Base-by-base conservation (phyloP, 2,113 vertebrate genomes). In the Embiotoca jacksoni region DNA sequence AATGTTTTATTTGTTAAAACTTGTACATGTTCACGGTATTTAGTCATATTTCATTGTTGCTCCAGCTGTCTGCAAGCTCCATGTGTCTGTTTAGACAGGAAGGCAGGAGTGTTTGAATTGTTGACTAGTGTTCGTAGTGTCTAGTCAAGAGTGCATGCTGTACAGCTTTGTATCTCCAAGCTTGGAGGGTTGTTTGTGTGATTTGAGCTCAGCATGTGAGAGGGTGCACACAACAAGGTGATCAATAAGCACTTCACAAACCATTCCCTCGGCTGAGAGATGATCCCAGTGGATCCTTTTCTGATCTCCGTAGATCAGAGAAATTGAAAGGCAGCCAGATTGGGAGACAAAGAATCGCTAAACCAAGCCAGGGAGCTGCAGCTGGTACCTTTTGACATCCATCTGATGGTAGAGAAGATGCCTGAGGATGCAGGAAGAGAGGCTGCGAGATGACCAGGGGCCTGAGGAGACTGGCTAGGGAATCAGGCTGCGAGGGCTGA, bases 161-260 rank as follows among this genome's bases (percentile, higher is more conserved):
- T 60, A 55, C 83, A 81, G 76, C 77, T 70, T 82, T 81, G 73
- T 65, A 52, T 67, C 75, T 82, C 69, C 63, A 31, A 61, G 82
- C 85, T 86, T 16, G 46, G 68, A 75, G 78, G 70, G 73, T 59
- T 82, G 74, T 88, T 89, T 85, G 84, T 83, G 81, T 75, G 88
- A 87, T 83, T 76, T 81, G 84, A 82, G 86, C 78, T 84, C 72
- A 52, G 71, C 49, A 68, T 72, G 80, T 52, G 71, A 63, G 78
- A 72, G 75, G 75, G 83, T 70, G 83, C 87, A 87, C 87, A 90
- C 88, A 90, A 90, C 87, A 86, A 79, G 76, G 85, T 92, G 89
- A 93, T 93, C 92, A 88, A 93, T 93, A 92, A 92, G 89, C 91
- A 91, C 91, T 93, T 90, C 89, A 82, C 81, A 72, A 78, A 75